A percentile compares a stretch with the other conserved stretches of the same genome.
Evolutionary conservation across 2,797 vertebrate genomes (phyloP).

Genomic region (Chromis chromis): DNA sequence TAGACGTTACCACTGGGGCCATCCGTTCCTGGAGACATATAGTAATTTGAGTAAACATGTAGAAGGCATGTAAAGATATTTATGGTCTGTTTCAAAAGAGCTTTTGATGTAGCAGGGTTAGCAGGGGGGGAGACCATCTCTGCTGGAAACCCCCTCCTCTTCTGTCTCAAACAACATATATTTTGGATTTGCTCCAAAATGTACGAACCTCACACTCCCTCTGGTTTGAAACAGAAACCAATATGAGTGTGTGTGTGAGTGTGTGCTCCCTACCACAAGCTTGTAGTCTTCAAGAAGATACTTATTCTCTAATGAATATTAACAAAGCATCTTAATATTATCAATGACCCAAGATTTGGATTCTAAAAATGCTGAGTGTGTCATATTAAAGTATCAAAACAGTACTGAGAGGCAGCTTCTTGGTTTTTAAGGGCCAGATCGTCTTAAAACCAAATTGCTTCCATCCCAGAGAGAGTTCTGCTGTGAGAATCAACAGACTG

Average conservation of each 20-base stretch:
- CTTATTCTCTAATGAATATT: slow-evolving; percentile 1
- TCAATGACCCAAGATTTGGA: not conserved
- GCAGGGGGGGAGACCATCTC: slow-evolving; percentile 20
- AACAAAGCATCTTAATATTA: not conserved
- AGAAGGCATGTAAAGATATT: slow-evolving; percentile 33
- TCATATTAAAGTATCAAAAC: not conserved
- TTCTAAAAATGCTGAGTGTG: not conserved
- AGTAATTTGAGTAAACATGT: slow-evolving; percentile 27
- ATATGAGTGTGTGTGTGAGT: not conserved
- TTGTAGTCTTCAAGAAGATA: not conserved
- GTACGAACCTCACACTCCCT: not conserved
- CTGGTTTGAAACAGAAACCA: slow-evolving; percentile 23
- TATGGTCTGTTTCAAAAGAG: slow-evolving; percentile 42
- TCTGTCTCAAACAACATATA: slow-evolving; percentile 38
- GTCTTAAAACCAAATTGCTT: slow-evolving; percentile 61
- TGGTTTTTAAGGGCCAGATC: slow-evolving; percentile 33
- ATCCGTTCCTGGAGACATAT: slow-evolving; percentile 8
- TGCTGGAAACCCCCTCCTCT: slow-evolving; percentile 30
- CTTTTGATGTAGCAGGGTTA: slow-evolving; percentile 30
- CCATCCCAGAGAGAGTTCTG: slow-evolving; percentile 25
- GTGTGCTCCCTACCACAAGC: not conserved
- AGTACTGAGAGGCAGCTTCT: not conserved
- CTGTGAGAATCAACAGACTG: slow-evolving; percentile 57
- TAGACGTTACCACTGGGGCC: slow-evolving; percentile 9
- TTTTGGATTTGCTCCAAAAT: slow-evolving; percentile 31